A percentile compares a stretch with the other conserved stretches of the same genome.
Conservation (phyloP, 2,113 vertebrate species). For the Syngnathus typhle region DNA sequence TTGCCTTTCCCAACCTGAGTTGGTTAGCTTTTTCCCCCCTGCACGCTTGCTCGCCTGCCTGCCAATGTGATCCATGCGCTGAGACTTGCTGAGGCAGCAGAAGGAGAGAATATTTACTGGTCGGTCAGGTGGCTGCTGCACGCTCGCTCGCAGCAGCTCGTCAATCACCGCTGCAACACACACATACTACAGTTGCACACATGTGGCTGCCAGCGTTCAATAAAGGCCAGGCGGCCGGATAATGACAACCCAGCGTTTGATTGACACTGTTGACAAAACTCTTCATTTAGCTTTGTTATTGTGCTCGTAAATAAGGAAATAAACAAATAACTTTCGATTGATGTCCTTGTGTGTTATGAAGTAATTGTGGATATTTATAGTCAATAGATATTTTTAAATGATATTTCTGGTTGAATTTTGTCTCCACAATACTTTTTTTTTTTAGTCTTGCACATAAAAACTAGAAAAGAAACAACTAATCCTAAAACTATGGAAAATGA, state of each 20-base stretch:
- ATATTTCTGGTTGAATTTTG: too few relatives aligned
- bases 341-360: too few relatives aligned
- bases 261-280: neutral
- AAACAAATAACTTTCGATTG: too few relatives aligned
- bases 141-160: constrained; percentile 44
- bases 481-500: too few relatives aligned
- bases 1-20: too few relatives aligned
- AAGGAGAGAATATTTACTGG: constrained; percentile 71
- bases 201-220: neutral
- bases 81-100: constrained; percentile 69
- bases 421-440: too few relatives aligned
- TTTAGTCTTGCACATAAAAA: too few relatives aligned
- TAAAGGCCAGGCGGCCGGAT: neutral
- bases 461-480: too few relatives aligned
- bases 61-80: constrained; percentile 67
- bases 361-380: too few relatives aligned
- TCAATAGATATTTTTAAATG: too few relatives aligned
- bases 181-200: neutral
- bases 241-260: neutral
- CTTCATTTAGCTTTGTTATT: neutral
- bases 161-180: constrained; percentile 55
- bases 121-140: constrained; percentile 58
- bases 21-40: neutral
- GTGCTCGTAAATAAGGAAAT: neutral
- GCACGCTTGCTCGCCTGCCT: constrained; percentile 18